Percentiles rank a stretch among this genome's conserved stretches.
Conservation (phyloP, 2,888 invertebrate genomes). For the Epinotia nisella region DNA sequence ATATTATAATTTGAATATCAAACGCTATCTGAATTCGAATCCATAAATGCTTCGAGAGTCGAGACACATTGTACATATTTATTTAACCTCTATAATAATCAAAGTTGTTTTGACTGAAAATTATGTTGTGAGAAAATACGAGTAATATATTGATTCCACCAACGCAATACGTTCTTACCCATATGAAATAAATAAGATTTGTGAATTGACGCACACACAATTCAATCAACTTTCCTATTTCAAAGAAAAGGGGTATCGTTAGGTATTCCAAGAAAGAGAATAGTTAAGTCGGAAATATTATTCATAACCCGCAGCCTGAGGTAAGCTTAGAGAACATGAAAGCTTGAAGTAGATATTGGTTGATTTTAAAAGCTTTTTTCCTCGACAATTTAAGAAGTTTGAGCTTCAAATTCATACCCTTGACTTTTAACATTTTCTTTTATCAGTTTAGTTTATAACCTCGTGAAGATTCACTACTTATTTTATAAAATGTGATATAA, state of each 20-base stretch:
- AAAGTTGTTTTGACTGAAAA: not conserved
- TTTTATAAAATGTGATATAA: too few relatives aligned
- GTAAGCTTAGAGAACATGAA: slow-evolving; percentile 9
- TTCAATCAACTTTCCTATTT: slow-evolving; percentile 44
- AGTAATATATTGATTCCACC: slow-evolving; percentile 9
- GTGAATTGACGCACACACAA: slow-evolving; percentile 38
- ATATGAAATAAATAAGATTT: slow-evolving; percentile 36
- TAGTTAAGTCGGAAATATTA: slow-evolving; percentile 36
- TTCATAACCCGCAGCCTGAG: not conserved
- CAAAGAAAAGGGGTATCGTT: slow-evolving; percentile 33
- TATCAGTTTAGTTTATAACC: too few relatives aligned
- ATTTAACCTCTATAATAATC: not conserved
- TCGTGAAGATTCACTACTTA: too few relatives aligned
- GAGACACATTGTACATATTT: slow-evolving; percentile 2
- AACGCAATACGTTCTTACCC: slow-evolving; percentile 28
- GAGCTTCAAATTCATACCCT: not conserved
- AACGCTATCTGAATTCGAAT: not conserved
- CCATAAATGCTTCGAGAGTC: not conserved
- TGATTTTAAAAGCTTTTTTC: slow-evolving; percentile 1
- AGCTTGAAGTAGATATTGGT: slow-evolving; percentile 2
- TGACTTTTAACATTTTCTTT: not conserved
- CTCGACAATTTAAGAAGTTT: not conserved
- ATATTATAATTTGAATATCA: slow-evolving; percentile 3
- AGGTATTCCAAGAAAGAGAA: slow-evolving; percentile 31
- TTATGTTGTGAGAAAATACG: slow-evolving; percentile 9